Evolutionary conservation across 2,888 invertebrate species (phyloP), one percentile per base, ranked within the genome.

Genomic region (Salticus scenicus): DNA sequence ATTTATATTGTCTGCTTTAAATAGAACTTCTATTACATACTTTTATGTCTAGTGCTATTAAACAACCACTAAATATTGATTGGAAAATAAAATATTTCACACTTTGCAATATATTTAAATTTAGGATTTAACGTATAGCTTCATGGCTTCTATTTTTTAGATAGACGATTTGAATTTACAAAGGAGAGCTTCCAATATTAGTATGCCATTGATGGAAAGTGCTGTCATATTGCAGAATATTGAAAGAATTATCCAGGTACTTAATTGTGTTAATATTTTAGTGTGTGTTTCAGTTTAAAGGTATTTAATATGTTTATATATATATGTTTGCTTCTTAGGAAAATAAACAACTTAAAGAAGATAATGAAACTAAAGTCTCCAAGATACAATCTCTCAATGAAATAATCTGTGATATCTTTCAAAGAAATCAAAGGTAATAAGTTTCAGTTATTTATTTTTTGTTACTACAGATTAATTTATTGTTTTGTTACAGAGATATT

Each of bases 351-450:
- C 51, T 89, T 14, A 89, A 88, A 83, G 51, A 74, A 37, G 89
- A 89, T 64, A n/a, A 69, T 42, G 85, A 84, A 47, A 83, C 77
- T 12, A 89, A 88, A 72, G 88, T 72, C 75, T 14, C 31, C 10
- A 89, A 89, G 76, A 85, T 89, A 27, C 87, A 89, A 51, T 17
- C 75, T 8, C 83, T 87, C 47, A 88, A 88, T 51, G 88, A 88
- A 72, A 89, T 88, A 85, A 87, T 89, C 57, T 88, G 75, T 72
- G 87, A 88, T 75, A 72, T 89, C 76, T 81, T 89, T 30, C 88
- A 89, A 84, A 85, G 83, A 82, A 87, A 87, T 77, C 87, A 85
- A 85, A 87, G 80, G 87, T 87, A 66, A 33, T 70, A 10, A n/a
- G n/a, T n/a, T n/a, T n/a, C n/a, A n/a, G n/a, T n/a, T n/a, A n/a